Evolutionary conservation across 2,888 invertebrate genomes (phyloP), one percentile per base, ranked within the genome.

Genomic region (Taenaris catops): DNA sequence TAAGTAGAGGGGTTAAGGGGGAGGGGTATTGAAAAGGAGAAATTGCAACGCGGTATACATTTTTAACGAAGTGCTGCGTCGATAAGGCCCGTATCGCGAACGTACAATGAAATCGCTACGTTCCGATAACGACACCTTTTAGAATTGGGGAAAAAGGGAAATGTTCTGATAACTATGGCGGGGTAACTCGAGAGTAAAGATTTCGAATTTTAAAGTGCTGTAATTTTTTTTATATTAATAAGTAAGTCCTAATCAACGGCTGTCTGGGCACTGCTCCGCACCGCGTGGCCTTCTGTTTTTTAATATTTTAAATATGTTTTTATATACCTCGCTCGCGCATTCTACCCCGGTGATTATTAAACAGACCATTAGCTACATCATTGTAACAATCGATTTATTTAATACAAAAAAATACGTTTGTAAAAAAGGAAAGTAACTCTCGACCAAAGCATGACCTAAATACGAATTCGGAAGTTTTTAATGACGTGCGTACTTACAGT

Each of bases 21-120:
- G 25, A 26, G 26, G 36, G 27, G 32, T 33, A 41, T 41, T 41
- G 40, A 41, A 41, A 36, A 32, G 32, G 19, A 24, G 24, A 2
- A 32, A 35, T 38, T 42, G 25, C 27, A 27, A 35, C 39, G 32
- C 23, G 35, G 35, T 35, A 39, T 39, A 35, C 39, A 42, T 42
- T 42, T 42, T 39, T 41, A 41, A 41, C 36, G 36, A 41, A 42
- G 19, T 29, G 28, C 32, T 32, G n/a, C 32, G 35, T 39, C 28
- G 44, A 44, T 44, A 44, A 40, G 40, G 37, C 44, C 41, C 40
- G 37, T 41, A 44, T 44, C 37, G 37, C 24, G 28, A 31, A 17
- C 44, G 41, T 41, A 44, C 41, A 44, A 42, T 42, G 34, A 8
- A 34, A 38, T 24, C 27, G 34, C 25, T 29, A 35, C 32, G 26